A percentile compares a stretch with the other conserved stretches of the same genome.
Evolutionary conservation across 2,797 vertebrate species (phyloP).

Genomic region (Helostoma temminkii): DNA sequence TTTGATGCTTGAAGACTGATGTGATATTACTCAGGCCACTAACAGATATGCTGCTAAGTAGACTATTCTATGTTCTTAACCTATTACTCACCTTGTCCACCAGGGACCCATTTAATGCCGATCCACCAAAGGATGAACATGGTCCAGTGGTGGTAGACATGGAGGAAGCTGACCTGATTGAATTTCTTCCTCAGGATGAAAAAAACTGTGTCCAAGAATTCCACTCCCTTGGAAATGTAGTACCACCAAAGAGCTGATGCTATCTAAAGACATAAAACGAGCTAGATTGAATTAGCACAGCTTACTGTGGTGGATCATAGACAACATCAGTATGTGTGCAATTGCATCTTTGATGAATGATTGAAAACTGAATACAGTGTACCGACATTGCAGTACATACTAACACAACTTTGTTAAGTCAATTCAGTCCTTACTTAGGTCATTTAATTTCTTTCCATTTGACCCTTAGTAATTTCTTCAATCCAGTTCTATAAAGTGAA

Average conservation of each 20-base stretch:
- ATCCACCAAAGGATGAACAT: constrained; percentile 99
- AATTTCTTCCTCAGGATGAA: constrained; percentile 99
- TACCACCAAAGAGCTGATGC: constrained; percentile 99
- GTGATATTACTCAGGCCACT: neutral
- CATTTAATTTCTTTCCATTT: neutral
- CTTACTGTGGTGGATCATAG: too few relatives aligned
- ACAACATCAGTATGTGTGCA: neutral
- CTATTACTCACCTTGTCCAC: constrained; percentile 93
- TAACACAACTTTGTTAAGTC: neutral
- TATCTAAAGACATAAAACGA: constrained; percentile 85
- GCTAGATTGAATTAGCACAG: neutral
- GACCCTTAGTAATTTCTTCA: neutral
- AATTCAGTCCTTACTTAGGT: neutral
- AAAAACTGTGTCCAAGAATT: constrained; percentile 98
- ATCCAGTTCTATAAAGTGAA: neutral
- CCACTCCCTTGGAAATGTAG: constrained; percentile 98
- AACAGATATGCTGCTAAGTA: neutral
- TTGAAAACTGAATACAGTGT: neutral
- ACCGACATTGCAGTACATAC: neutral
- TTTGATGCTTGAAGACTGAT: constrained; percentile 1
- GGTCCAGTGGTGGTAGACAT: constrained; percentile 99
- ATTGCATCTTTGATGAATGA: neutral
- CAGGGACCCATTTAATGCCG: constrained; percentile 99
- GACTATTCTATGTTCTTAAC: neutral
- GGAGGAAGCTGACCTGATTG: constrained; percentile 98